Evolutionary conservation across 2,113 vertebrate species (phyloP).

Genomic region (Girardinichthys multiradiatus): DNA sequence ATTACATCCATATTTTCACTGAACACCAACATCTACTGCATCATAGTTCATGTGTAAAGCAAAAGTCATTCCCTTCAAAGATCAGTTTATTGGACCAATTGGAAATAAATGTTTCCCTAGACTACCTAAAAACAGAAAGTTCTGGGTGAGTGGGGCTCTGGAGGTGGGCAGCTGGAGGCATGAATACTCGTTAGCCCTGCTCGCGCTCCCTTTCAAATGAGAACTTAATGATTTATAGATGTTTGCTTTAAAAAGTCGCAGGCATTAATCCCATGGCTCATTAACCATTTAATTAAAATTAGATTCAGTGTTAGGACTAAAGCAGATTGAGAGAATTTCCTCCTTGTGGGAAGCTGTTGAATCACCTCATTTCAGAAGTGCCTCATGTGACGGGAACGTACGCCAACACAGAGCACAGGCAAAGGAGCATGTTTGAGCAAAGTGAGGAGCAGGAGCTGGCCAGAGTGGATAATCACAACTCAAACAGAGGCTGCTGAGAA

Average conservation of each 20-base stretch:
- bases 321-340: constrained; percentile 82
- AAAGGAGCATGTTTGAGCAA: constrained; percentile 16
- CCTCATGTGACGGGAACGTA: constrained; percentile 60
- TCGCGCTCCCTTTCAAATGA: constrained; percentile 75
- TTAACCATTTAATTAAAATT: constrained; percentile 88
- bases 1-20: neutral
- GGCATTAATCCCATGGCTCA: constrained; percentile 88
- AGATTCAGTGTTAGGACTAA: constrained; percentile 82
- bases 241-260: constrained; percentile 88
- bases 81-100: constrained; percentile 39
- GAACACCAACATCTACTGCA: neutral
- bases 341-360: constrained; percentile 78
- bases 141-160: constrained; percentile 9
- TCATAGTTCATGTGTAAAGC: constrained; percentile 5
- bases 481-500: neutral
- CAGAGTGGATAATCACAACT: constrained; percentile 20
- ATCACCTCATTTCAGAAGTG: constrained; percentile 74
- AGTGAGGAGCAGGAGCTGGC: constrained; percentile 16
- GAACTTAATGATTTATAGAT: constrained; percentile 85
- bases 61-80: constrained; percentile 27
- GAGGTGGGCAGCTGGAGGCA: constrained; percentile 68
- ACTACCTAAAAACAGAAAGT: constrained; percentile 3
- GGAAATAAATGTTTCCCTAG: constrained; percentile 30
- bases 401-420: constrained; percentile 52
- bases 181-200: constrained; percentile 65